These are phyloP conservation scores for Nyctibius grandis DNA, from an alignment of 2,797 vertebrate species.

Conservation along the genomic window DNA sequence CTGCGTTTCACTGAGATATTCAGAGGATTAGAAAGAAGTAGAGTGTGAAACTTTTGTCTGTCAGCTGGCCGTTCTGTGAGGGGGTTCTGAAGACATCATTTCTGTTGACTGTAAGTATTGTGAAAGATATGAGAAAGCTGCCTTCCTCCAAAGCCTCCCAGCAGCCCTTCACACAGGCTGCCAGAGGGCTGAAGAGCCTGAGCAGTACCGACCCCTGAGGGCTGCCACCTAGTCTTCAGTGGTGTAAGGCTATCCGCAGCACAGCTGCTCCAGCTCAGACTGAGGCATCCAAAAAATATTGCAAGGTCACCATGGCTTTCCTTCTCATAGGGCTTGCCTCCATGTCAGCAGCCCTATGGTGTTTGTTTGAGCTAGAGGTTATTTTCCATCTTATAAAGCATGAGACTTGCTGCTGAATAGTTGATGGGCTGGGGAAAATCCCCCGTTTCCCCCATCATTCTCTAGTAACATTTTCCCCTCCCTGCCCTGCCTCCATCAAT, in stretches of 20 bases:
- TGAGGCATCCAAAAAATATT: not conserved
- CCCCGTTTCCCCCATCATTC: not conserved
- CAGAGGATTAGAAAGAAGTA: not conserved
- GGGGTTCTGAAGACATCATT: not conserved
- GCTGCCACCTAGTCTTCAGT: not conserved
- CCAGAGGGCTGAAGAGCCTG: not conserved
- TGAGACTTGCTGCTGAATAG: not conserved
- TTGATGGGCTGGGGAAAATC: not conserved
- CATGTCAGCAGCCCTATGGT: not conserved
- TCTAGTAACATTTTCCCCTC: not conserved
- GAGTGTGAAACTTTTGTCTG: not conserved
- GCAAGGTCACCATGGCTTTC: not conserved
- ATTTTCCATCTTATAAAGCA: not conserved
- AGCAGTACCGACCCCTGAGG: not conserved
- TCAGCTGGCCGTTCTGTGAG: not conserved
- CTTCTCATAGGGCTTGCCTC: not conserved
- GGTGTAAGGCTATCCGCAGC: not conserved
- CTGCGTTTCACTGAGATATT: not conserved
- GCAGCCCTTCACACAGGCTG: not conserved
- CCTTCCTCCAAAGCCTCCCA: not conserved
- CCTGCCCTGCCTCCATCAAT: not conserved
- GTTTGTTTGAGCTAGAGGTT: not conserved
- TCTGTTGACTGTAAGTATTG: not conserved
- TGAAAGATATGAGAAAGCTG: not conserved
- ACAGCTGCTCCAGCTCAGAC: conserved; percentile 17